Base-by-base conservation (phyloP, 1,140 invertebrate genomes). In the Drosophila melanica region DNA sequence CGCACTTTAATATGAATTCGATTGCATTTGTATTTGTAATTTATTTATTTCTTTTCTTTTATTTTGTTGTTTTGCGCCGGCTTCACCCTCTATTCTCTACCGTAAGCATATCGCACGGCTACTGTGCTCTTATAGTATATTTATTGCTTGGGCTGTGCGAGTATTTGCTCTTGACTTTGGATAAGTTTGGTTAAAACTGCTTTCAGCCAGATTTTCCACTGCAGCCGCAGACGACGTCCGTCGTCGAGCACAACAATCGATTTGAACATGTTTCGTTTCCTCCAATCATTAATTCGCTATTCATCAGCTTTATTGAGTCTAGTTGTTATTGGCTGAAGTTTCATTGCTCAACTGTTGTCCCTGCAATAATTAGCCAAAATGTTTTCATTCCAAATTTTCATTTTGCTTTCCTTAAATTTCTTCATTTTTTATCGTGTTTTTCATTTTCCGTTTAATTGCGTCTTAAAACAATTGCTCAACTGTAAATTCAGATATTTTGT, bases 121-220 rank as follows among this genome's bases (percentile, higher is more conserved):
- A 9, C 55, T 48, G 23, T 48, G 45, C 54, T 33, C 11, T 9
- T 27, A 23, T 42, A 12, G 33, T 69, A 68, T 79, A 45, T 77
- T 53, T 65, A 65, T 68, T 60, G 50, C 57, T 48, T 44, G 30
- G 53, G 53, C 3, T 74, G 68, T 64, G 62, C 63, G 64, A 42
- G 54, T 55, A 64, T 69, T 51, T 87, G 82, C 79, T 89, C 84
- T 87, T 82, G 79, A 87, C 84, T 87, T 89, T 87, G 84, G 84
- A 87, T 87, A 89, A 87, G 84, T 84, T 87, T 89, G 84, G 84
- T 87, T 59, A 84, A 89, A 87, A 87, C 84, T 87, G 84, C 84
- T 87, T 87, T 87, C 69, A 87, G 84, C 84, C 79, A 73, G 84
- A 87, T 89, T 89, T 87, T 30, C 76, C 80, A 42, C 69, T 23